Evolutionary conservation across 2,797 vertebrate species (phyloP).

Genomic region (Anguilla anguilla): DNA sequence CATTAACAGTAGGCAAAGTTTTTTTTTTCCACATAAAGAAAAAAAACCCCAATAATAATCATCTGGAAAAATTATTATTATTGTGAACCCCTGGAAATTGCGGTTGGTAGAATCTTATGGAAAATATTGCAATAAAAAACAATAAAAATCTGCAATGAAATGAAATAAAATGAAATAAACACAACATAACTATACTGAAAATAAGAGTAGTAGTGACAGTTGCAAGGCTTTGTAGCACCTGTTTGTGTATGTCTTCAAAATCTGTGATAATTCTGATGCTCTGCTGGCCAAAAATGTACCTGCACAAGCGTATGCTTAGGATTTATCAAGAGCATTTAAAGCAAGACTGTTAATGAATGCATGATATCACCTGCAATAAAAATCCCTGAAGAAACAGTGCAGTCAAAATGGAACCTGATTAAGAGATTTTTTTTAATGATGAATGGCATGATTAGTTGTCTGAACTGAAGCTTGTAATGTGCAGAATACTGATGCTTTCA

Average conservation of each 20-base stretch:
- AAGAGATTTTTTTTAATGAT: slow-evolving; percentile 3
- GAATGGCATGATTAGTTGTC: slow-evolving; percentile 11
- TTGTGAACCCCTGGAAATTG: neutral
- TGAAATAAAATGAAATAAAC: neutral
- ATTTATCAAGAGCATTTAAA: neutral
- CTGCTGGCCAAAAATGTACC: neutral
- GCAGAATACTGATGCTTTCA: slow-evolving; percentile 1
- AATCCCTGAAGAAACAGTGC: neutral
- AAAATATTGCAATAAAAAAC: neutral
- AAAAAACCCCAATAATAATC: no score
- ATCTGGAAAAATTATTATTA: no score
- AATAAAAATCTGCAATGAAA: neutral
- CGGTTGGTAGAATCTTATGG: neutral
- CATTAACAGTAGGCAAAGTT: neutral
- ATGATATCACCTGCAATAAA: neutral
- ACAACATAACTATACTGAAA: neutral
- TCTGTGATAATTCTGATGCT: neutral
- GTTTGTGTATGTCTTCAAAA: neutral
- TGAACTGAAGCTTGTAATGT: neutral
- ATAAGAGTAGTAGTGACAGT: neutral
- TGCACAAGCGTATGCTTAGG: neutral
- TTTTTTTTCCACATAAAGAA: neutral
- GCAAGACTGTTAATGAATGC: neutral
- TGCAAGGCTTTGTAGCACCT: neutral
- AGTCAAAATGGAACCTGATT: neutral